phyloP scores from a whole-genome alignment of 2,113 vertebrate species.

The Abramis brama region DNA sequence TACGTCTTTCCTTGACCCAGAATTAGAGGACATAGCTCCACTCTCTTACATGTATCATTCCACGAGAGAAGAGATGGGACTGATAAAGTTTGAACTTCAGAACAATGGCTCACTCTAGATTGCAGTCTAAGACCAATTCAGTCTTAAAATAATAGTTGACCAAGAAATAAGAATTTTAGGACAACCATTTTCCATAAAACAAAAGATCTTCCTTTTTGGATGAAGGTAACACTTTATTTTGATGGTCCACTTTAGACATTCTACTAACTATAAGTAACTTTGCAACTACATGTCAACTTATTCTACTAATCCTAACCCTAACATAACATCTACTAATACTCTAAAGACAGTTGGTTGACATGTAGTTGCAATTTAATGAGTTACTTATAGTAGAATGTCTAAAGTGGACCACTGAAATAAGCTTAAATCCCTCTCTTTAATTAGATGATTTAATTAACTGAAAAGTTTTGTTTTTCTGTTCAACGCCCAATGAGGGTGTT shows the following conservation, averaged over 20 bases:
- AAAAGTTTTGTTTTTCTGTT: background rate
- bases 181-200: too few species aligned
- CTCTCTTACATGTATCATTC: background rate
- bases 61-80: conserved; percentile 11
- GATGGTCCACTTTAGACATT: too few species aligned
- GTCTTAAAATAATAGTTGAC: background rate
- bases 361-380: too few species aligned
- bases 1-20: conserved; percentile 7
- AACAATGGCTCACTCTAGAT: background rate
- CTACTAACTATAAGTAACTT: too few species aligned
- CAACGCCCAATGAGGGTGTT: background rate
- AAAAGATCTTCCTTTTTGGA: too few species aligned
- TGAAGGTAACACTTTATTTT: too few species aligned
- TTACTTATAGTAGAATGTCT: too few species aligned
- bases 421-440: background rate
- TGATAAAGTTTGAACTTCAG: background rate
- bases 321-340: too few species aligned
- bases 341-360: too few species aligned
- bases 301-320: too few species aligned
- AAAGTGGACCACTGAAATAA: too few species aligned
- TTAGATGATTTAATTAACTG: background rate
- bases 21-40: background rate
- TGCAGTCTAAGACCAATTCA: background rate
- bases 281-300: too few species aligned
- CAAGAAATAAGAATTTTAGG: background rate